Conservation (phyloP, 2,113 vertebrate genomes). For the Pseudopodoces humilis region DNA sequence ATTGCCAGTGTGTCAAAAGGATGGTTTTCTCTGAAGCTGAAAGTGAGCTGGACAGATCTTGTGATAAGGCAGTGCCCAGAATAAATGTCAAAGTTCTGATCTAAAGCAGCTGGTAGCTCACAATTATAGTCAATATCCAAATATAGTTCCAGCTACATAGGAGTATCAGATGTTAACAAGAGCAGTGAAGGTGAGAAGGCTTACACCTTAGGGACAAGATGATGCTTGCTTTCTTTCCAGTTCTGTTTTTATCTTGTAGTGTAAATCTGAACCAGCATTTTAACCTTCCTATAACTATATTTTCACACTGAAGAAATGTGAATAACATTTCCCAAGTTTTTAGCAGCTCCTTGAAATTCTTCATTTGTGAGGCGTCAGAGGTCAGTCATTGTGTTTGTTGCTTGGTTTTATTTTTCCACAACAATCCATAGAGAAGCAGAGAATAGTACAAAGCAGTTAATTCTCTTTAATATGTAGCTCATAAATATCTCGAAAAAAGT, state of each 20-base stretch:
- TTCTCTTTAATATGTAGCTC: not conserved
- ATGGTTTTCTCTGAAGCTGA: not conserved
- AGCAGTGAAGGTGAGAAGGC: not conserved
- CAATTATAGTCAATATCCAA: not conserved
- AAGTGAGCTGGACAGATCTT: not conserved
- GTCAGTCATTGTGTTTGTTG: not conserved
- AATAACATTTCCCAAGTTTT: not conserved
- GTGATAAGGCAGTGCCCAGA: not conserved
- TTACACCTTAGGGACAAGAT: not conserved
- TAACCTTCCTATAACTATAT: not conserved
- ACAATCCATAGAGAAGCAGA: not conserved
- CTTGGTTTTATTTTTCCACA: not conserved
- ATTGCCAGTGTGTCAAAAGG: rapidly evolving
- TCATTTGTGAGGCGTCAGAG: not conserved
- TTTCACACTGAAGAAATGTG: not conserved
- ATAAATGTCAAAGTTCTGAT: not conserved
- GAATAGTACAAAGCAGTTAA: not conserved
- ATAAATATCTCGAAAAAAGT: not conserved
- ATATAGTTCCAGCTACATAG: not conserved
- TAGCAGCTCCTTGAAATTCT: not conserved
- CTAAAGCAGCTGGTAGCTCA: not conserved
- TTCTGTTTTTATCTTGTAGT: not conserved
- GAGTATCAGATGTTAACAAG: not conserved
- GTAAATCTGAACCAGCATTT: not conserved
- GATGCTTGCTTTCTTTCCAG: not conserved